phyloP scores from a whole-genome alignment of 2,113 vertebrate species.

The Paracanthobrama guichenoti region DNA sequence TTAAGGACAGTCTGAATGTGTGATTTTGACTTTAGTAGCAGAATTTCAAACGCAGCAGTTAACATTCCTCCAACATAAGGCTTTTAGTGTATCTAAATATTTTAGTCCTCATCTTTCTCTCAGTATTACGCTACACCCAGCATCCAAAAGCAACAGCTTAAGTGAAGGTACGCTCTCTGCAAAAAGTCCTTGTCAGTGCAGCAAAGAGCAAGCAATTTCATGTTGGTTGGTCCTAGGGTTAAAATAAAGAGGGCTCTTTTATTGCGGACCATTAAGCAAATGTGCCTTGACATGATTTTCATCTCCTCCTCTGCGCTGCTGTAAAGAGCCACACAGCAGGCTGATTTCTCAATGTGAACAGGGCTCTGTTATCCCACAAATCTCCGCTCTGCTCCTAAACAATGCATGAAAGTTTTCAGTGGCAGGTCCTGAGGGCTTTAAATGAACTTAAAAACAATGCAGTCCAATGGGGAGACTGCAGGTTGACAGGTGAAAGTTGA shows the following conservation, averaged over 20 bases:
- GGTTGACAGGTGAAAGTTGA: neutral
- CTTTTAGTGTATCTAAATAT: conserved; percentile 21
- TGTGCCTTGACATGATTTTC: conserved; percentile 20
- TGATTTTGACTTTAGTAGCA: neutral
- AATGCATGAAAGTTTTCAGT: neutral
- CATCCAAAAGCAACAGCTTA: neutral
- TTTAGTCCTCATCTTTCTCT: neutral
- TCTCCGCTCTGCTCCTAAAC: neutral
- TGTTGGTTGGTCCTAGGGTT: conserved; percentile 9
- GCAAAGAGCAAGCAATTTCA: conserved; percentile 25
- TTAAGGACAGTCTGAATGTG: neutral
- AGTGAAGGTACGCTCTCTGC: neutral
- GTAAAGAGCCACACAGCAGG: conserved; percentile 34
- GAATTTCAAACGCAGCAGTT: conserved; percentile 11
- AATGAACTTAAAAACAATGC: conserved; percentile 4
- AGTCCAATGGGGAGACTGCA: conserved; percentile 10
- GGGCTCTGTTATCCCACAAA: neutral
- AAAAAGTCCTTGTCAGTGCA: conserved; percentile 8
- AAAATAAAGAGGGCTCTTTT: conserved; percentile 38
- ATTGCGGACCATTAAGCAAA: conserved; percentile 41
- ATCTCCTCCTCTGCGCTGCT: neutral
- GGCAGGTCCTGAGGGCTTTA: conserved; percentile 13
- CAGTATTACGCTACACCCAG: neutral
- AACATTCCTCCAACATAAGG: conserved; percentile 32
- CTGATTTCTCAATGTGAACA: neutral